phyloP scores from a whole-genome alignment of 2,888 invertebrate genomes.

The Pyrrhosoma nymphula region DNA sequence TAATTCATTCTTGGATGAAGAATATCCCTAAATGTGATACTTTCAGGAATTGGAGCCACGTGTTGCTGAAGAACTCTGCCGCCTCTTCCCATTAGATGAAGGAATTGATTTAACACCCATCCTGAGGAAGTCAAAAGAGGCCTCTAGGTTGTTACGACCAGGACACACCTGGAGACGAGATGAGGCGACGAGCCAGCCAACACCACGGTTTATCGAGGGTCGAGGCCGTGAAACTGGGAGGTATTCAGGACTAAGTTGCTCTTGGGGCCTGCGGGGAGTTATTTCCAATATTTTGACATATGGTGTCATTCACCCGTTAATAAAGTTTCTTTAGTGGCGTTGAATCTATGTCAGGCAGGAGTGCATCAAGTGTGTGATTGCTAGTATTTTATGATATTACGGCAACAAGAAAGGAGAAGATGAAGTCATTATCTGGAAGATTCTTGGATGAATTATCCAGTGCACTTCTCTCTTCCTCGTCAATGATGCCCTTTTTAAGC shows the following conservation, averaged over 20 bases:
- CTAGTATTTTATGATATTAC: constrained; percentile 52
- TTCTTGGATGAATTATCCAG: constrained; percentile 66
- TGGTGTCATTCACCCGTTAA: constrained; percentile 43
- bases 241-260: constrained; percentile 67
- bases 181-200: constrained; percentile 47
- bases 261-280: constrained; percentile 64
- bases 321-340: constrained; percentile 59
- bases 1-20: neutral
- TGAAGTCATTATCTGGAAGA: constrained; percentile 66
- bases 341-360: constrained; percentile 53
- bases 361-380: constrained; percentile 65
- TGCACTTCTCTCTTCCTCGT: constrained; percentile 66
- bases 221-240: constrained; percentile 66
- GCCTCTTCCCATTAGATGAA: constrained; percentile 95
- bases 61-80: constrained; percentile 95
- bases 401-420: constrained; percentile 65
- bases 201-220: constrained; percentile 45
- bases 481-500: constrained; percentile 60
- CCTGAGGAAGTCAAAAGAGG: constrained; percentile 90
- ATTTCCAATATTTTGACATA: constrained; percentile 64
- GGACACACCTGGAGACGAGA: constrained; percentile 73
- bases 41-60: constrained; percentile 93
- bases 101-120: constrained; percentile 93
- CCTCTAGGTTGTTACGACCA: constrained; percentile 83
- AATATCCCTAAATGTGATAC: too few relatives aligned